Base-by-base conservation (phyloP, 2,888 invertebrate genomes). In the Platynereis dumerilii region DNA sequence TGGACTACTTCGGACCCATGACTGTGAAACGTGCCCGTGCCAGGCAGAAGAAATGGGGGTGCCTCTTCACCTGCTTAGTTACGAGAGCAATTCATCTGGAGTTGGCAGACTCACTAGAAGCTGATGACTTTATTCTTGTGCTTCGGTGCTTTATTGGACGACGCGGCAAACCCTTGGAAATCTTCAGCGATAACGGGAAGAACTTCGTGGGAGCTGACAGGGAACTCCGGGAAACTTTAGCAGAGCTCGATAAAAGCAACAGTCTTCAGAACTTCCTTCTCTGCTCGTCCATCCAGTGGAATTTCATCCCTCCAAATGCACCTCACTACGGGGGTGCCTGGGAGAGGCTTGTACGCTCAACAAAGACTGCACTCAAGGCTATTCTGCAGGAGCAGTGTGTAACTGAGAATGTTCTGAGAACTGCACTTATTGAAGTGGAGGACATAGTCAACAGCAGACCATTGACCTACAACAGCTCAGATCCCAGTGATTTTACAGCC, bases 281-380 rank as follows among this genome's bases (percentile, higher is more conserved):
- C 0, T 60, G 58, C 5, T 64, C 72, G 3, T 66, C 68, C 1
- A 74, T 76, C 10, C 54, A 66, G 2, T 84, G 81, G 80, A 71
- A 79, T 39, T 84, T 82, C 58, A 78, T 72, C 22, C 80, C 81
- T 2, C 77, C 80, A 2, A 64, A 65, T 27, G 72, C 78, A 2
- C 78, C 80, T 1, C 78, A 83, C 60, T 78, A 78, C 53, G 79
- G 82, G 1, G 80, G 80, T 1, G 58, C 81, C 2, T 82, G 80
- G 77, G 80, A 83, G 64, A 75, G 78, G 1, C 76, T 74, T 2
- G 78, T 83, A 0, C 79, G 80, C 56, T 75, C 75, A 0, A 67
- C 75, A 0, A 84, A 83, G 67, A 72, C 68, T 64, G 80, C 80
- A 64, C 57, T 82, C 0, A 70, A 70, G 22, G 28, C 29, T 15